Percentiles rank a stretch among this genome's conserved stretches.
These are phyloP conservation scores for Passer domesticus DNA, from an alignment of 2,113 vertebrate genomes.

Conservation along the genomic window DNA sequence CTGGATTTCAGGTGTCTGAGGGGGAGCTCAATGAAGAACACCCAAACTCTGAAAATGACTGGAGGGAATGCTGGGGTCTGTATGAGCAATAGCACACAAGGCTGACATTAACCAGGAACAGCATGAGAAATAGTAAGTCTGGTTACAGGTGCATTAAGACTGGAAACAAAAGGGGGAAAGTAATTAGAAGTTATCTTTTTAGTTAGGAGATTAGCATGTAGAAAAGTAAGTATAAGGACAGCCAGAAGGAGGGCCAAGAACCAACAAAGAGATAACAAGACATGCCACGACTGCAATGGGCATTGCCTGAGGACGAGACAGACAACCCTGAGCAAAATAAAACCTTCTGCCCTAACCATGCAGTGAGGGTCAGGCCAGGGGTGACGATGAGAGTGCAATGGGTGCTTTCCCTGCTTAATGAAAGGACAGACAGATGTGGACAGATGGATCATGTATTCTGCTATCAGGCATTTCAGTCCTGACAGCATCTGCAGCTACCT, in stretches of 20 bases:
- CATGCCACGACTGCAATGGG: background rate
- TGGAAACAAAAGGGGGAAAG: background rate
- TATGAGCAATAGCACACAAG: background rate
- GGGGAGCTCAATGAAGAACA: background rate
- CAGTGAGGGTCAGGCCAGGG: background rate
- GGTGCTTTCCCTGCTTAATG: background rate
- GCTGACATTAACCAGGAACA: background rate
- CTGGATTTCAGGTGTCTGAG: background rate
- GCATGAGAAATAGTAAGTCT: background rate
- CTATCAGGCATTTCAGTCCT: background rate
- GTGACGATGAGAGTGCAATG: background rate
- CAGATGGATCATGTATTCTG: background rate
- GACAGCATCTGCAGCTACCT: background rate
- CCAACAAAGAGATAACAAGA: background rate
- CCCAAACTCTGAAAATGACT: background rate
- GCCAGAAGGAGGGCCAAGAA: background rate
- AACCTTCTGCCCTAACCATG: background rate
- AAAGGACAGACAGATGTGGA: background rate
- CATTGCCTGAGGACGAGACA: fast-evolving
- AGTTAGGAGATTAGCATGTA: background rate
- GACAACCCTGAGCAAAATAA: background rate
- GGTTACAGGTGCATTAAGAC: background rate
- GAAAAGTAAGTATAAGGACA: background rate
- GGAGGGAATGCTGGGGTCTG: background rate
- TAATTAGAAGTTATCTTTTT: background rate